These are phyloP conservation scores for Scolopax bukidnonensis DNA, from an alignment of 2,797 vertebrate genomes.

Conservation along the genomic window DNA sequence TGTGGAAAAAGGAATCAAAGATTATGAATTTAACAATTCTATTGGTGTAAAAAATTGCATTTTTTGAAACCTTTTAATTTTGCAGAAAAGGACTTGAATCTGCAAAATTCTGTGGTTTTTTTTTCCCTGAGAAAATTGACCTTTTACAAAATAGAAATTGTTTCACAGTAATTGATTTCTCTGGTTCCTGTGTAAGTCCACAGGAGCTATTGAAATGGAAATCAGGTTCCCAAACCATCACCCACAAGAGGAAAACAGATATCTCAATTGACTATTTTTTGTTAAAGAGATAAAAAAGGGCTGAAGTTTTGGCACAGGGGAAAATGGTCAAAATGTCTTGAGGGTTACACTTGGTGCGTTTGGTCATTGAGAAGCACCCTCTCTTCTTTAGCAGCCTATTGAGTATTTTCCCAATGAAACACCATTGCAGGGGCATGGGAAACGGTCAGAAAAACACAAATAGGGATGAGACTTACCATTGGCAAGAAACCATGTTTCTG, in stretches of 20 bases:
- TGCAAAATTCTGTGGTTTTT: neutral
- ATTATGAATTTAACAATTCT: neutral
- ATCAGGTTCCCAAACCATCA: neutral
- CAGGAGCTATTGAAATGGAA: neutral
- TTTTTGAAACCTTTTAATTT: neutral
- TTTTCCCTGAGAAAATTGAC: neutral
- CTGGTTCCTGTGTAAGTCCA: neutral
- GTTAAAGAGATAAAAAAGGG: neutral
- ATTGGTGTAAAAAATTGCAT: neutral
- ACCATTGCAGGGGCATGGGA: neutral
- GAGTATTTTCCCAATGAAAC: neutral
- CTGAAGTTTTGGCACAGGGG: neutral
- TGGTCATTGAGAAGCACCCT: rapidly evolving
- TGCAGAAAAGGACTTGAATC: neutral
- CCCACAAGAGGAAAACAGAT: neutral
- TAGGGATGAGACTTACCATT: neutral
- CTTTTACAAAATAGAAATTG: neutral
- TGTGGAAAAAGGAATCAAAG: neutral
- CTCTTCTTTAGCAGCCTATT: neutral
- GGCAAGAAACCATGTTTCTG: neutral
- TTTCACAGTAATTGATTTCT: neutral
- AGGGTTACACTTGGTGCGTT: neutral
- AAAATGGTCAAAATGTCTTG: neutral
- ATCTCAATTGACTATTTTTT: neutral
- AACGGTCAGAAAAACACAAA: neutral